Percentiles rank a stretch among this genome's conserved stretches.
phyloP scores from a whole-genome alignment of 2,113 vertebrate genomes.

The Eleginops maclovinus region DNA sequence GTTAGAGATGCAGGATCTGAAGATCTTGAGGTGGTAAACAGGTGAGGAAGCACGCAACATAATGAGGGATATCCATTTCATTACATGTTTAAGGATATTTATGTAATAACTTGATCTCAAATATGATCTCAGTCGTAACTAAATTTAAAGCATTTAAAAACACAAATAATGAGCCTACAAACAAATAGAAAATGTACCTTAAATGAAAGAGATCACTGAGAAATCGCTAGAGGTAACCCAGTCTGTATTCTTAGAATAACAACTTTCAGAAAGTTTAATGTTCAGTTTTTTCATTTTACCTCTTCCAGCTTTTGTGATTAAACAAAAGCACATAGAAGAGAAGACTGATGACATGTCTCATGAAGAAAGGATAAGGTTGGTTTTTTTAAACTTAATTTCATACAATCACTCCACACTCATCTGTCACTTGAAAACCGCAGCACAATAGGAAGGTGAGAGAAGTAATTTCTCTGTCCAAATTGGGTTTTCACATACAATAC shows the following conservation, averaged over 20 bases:
- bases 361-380: neutral
- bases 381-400: neutral
- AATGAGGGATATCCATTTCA: no score
- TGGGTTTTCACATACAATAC: constrained; percentile 36
- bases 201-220: neutral
- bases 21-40: no score
- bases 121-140: no score
- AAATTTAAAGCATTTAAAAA: neutral
- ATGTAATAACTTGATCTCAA: no score
- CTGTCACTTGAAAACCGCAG: constrained; percentile 20
- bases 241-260: neutral
- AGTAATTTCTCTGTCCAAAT: constrained; percentile 29
- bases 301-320: neutral
- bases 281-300: neutral
- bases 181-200: neutral
- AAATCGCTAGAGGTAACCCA: neutral
- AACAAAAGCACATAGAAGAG: neutral
- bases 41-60: no score
- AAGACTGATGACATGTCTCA: neutral
- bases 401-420: constrained; percentile 6
- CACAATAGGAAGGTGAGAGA: constrained; percentile 25
- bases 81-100: no score
- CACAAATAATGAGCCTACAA: neutral
- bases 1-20: no score
- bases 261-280: neutral